These are phyloP conservation scores for Sturnira hondurensis DNA, from an alignment of 2,113 vertebrate genomes.

Conservation along the genomic window DNA sequence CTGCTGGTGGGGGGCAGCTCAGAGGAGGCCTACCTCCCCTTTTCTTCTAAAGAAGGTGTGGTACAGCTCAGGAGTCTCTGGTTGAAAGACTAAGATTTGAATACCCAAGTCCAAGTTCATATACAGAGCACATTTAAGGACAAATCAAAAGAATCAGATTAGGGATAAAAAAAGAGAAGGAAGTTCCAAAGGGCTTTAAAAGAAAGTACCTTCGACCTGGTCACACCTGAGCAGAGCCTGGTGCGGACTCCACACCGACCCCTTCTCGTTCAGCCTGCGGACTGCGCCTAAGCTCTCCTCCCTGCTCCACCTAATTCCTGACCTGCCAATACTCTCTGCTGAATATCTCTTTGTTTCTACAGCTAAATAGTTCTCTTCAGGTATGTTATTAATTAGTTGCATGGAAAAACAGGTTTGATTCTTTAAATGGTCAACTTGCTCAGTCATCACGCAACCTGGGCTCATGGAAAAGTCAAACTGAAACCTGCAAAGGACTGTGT, in stretches of 20 bases:
- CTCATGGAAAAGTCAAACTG: not conserved
- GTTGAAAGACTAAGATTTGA: not conserved
- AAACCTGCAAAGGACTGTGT: not conserved
- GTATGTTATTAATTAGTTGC: constrained; percentile 14
- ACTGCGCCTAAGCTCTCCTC: not conserved
- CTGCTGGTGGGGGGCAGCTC: not conserved
- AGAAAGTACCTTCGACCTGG: not conserved
- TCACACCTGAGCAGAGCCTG: not conserved
- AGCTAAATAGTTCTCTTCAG: constrained; percentile 9
- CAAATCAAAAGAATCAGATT: constrained; percentile 21
- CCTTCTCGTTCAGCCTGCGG: not conserved
- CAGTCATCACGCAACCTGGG: constrained; percentile 17
- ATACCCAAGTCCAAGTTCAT: not conserved
- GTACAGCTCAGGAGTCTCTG: not conserved
- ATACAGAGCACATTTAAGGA: not conserved
- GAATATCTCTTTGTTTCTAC: constrained; percentile 10
- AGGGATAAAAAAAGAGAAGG: constrained; percentile 26
- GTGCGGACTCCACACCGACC: not conserved
- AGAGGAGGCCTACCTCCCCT: not conserved
- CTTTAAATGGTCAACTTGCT: constrained; percentile 33
- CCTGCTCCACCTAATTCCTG: not conserved
- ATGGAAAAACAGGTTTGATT: constrained; percentile 57
- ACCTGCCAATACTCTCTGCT: not conserved
- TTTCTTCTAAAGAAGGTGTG: not conserved
- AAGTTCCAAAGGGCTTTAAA: constrained; percentile 34